These are phyloP conservation scores for Leucophenga montana DNA, from an alignment of 2,888 invertebrate genomes.

Conservation along the genomic window DNA sequence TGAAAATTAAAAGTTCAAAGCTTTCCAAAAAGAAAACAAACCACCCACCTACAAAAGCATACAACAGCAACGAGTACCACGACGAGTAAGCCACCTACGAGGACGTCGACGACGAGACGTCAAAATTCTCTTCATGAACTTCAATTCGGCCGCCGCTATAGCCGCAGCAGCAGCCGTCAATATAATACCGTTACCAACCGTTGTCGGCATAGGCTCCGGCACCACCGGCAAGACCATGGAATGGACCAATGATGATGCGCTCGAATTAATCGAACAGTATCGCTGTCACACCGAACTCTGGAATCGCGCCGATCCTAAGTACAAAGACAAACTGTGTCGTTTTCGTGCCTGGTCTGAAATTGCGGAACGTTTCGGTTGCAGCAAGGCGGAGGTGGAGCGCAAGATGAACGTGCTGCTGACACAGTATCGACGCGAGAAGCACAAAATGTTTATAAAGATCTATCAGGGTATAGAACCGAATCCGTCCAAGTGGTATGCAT, in stretches of 20 bases:
- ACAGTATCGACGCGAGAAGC: constrained; percentile 71
- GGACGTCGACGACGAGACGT: neutral
- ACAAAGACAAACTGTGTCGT: constrained; percentile 71
- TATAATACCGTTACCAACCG: constrained; percentile 23
- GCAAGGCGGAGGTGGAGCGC: constrained; percentile 72
- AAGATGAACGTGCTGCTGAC: constrained; percentile 72
- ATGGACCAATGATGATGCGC: constrained; percentile 72
- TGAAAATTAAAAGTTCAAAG: constrained; percentile 9
- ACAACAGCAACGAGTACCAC: neutral
- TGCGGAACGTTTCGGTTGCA: constrained; percentile 71
- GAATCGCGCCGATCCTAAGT: constrained; percentile 72
- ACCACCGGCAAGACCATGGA: constrained; percentile 65
- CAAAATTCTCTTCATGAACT: constrained; percentile 56
- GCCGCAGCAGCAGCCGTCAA: constrained; percentile 50
- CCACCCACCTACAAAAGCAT: neutral
- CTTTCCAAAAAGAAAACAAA: neutral
- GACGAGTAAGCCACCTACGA: neutral
- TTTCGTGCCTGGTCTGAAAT: constrained; percentile 72
- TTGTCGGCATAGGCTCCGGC: constrained; percentile 36
- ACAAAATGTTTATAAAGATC: constrained; percentile 70
- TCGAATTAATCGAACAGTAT: constrained; percentile 71
- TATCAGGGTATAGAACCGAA: constrained; percentile 71
- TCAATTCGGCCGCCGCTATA: constrained; percentile 54
- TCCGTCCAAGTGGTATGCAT: constrained; percentile 72
- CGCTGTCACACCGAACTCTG: constrained; percentile 71